Conservation (phyloP, 92 coral and sea anemone genomes). For the Phenganax subtilis region DNA sequence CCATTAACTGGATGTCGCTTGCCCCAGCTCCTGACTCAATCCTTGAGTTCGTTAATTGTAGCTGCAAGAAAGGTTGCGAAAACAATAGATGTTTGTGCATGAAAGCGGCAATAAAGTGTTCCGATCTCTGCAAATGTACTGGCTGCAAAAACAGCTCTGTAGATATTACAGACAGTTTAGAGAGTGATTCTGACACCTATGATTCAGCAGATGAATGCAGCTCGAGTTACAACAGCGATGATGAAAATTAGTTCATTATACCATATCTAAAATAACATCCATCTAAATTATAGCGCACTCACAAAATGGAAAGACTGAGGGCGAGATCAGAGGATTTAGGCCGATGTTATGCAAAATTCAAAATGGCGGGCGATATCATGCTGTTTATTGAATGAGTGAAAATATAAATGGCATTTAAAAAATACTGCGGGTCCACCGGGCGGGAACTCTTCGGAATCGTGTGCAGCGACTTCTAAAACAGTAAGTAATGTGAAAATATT, state of each 20-base stretch:
- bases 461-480: no score
- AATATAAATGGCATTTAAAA: not conserved
- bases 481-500: no score
- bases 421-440: no score
- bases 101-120: slow-evolving; percentile 25
- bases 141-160: not conserved
- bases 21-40: slow-evolving; percentile 36
- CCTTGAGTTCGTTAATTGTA: slow-evolving; percentile 35
- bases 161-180: not conserved
- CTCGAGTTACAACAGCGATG: not conserved
- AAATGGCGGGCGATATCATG: no score
- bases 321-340: no score
- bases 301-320: no score
- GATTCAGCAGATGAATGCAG: not conserved
- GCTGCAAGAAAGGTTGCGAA: slow-evolving; percentile 26
- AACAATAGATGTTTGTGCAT: slow-evolving; percentile 26
- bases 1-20: slow-evolving; percentile 18
- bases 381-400: no score
- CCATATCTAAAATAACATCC: no score
- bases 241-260: no score
- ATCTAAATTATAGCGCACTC: no score
- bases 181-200: not conserved
- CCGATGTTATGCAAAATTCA: no score
- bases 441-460: no score
- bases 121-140: slow-evolving; percentile 26